A percentile compares a stretch with the other conserved stretches of the same genome.
These are phyloP conservation scores for Conus ventricosus DNA, from an alignment of 1,140 invertebrate genomes.

Conservation along the genomic window DNA sequence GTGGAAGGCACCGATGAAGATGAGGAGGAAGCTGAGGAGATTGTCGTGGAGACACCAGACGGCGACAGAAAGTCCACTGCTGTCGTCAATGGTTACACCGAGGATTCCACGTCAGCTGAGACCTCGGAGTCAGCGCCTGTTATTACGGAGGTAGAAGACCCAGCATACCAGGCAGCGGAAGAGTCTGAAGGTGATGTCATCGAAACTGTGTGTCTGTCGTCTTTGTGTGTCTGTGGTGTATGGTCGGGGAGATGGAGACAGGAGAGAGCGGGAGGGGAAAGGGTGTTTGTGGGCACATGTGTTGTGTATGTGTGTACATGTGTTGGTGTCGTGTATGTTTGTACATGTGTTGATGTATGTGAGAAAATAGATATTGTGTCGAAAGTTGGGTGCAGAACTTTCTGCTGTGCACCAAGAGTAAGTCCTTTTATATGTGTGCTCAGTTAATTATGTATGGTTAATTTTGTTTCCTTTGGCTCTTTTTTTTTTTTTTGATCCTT, in stretches of 20 bases:
- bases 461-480: too few relatives aligned
- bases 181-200: background rate
- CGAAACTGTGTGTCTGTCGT: background rate
- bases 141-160: too few relatives aligned
- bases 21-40: constrained; percentile 43
- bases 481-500: too few relatives aligned
- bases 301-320: background rate
- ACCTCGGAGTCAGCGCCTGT: background rate
- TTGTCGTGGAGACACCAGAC: constrained; percentile 35
- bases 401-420: too few relatives aligned
- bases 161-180: too few relatives aligned
- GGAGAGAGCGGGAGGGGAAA: too few relatives aligned
- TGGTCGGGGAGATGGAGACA: too few relatives aligned
- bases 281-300: background rate
- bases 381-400: too few relatives aligned
- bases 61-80: background rate
- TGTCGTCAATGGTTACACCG: background rate
- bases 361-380: background rate
- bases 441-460: too few relatives aligned
- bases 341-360: background rate
- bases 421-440: too few relatives aligned
- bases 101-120: background rate
- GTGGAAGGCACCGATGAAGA: constrained; percentile 56
- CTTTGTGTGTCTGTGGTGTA: background rate
- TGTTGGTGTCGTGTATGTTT: background rate